Evolutionary conservation across 2,797 vertebrate species (phyloP).

Genomic region (Acanthurus tractus): DNA sequence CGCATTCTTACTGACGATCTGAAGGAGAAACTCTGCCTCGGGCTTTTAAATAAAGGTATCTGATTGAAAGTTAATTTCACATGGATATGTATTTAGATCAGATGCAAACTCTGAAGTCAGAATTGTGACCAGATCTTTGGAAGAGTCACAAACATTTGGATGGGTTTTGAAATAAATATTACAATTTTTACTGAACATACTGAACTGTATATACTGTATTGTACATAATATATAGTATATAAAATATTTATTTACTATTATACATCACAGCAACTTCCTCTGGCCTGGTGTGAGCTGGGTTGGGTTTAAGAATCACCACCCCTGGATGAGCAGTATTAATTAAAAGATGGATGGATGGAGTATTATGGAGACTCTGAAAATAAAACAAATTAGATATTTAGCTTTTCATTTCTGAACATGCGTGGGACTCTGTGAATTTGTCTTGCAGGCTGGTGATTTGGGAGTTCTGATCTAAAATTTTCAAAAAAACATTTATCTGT

Average conservation of each 20-base stretch:
- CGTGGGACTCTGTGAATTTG: neutral
- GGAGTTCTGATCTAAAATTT: neutral
- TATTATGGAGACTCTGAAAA: neutral
- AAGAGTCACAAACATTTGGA: conserved; percentile 2
- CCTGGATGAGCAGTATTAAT: neutral
- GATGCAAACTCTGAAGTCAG: conserved; percentile 6
- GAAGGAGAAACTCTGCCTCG: conserved; percentile 8
- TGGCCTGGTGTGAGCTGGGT: too few relatives aligned
- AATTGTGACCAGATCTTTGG: neutral
- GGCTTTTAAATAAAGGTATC: conserved; percentile 8
- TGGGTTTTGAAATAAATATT: neutral
- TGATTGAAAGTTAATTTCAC: conserved; percentile 15
- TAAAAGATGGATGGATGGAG: neutral
- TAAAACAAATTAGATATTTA: neutral
- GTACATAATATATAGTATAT: too few relatives aligned
- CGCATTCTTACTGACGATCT: conserved; percentile 10
- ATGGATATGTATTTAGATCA: conserved; percentile 21
- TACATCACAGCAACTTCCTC: too few relatives aligned
- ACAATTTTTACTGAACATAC: neutral
- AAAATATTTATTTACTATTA: too few relatives aligned
- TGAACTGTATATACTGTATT: too few relatives aligned
- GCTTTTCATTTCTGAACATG: neutral
- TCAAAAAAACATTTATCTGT: neutral
- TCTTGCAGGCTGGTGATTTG: neutral
- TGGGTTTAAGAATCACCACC: too few relatives aligned